Conservation (phyloP, 1,140 invertebrate genomes). For the Drosophila asahinai region DNA sequence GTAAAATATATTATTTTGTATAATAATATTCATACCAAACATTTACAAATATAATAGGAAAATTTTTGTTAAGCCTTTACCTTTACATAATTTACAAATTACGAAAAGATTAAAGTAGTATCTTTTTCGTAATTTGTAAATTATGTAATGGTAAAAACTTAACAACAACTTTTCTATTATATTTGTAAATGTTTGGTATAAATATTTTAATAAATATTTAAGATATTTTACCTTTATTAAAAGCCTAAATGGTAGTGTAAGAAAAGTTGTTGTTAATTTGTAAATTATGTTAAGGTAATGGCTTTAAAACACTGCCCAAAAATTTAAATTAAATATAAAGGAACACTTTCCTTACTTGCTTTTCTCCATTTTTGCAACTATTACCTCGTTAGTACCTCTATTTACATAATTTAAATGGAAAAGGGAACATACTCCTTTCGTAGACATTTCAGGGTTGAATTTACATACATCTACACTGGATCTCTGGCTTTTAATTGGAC, state of each 20-base stretch:
- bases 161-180: too few relatives aligned
- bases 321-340: not conserved
- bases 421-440: not conserved
- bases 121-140: too few relatives aligned
- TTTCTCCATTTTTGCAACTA: slow-evolving; percentile 18
- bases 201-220: not conserved
- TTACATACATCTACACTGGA: slow-evolving; percentile 24
- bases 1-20: too few relatives aligned
- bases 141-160: too few relatives aligned
- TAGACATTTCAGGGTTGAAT: slow-evolving; percentile 5
- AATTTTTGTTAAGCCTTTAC: too few relatives aligned
- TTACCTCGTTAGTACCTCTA: not conserved
- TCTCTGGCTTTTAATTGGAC: slow-evolving; percentile 30
- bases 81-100: too few relatives aligned
- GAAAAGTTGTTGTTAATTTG: not conserved
- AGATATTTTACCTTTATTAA: not conserved
- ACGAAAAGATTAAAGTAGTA: too few relatives aligned
- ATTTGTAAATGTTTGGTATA: too few relatives aligned
- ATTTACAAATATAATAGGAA: too few relatives aligned
- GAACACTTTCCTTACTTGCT: not conserved
- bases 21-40: too few relatives aligned
- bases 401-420: slow-evolving; percentile 30
- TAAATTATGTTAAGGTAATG: not conserved
- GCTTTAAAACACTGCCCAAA: not conserved
- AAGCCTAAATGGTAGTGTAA: not conserved